A percentile compares a stretch with the other conserved stretches of the same genome.
Conservation (phyloP, 2,113 vertebrate genomes). For the Numida meleagris region DNA sequence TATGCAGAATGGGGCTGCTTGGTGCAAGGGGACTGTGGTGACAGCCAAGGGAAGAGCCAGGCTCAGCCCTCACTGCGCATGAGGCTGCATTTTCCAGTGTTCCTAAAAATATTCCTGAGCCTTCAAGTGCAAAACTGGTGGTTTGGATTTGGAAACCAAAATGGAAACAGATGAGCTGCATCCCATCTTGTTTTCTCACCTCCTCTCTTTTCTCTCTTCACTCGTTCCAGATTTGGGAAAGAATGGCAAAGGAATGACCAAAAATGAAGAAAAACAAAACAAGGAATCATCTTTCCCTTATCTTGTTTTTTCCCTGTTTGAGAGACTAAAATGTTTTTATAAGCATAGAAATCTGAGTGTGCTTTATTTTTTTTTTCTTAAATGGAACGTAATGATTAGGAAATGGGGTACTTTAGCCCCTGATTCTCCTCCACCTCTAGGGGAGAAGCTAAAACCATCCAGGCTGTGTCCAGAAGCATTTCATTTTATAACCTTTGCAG, state of each 20-base stretch:
- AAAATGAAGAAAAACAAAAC: neutral
- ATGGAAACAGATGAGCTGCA: slow-evolving; percentile 51
- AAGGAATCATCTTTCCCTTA: neutral
- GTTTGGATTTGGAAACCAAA: slow-evolving; percentile 26
- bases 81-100: neutral
- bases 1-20: neutral
- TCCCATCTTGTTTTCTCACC: slow-evolving; percentile 38
- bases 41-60: fast-evolving
- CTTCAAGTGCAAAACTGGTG: neutral
- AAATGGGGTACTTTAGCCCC: neutral
- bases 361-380: neutral
- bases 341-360: neutral
- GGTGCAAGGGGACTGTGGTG: neutral
- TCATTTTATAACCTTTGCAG: neutral
- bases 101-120: slow-evolving; percentile 35
- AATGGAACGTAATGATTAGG: neutral
- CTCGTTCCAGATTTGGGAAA: neutral
- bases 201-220: slow-evolving; percentile 43
- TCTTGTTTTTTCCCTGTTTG: neutral
- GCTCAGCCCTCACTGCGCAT: fast-evolving
- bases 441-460: neutral
- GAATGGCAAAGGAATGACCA: slow-evolving; percentile 20
- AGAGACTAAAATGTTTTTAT: neutral
- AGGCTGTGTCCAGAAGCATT: neutral
- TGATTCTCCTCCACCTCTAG: neutral